Evolutionary conservation across 2,888 invertebrate species (phyloP).

Genomic region (Acronicta psi): DNA sequence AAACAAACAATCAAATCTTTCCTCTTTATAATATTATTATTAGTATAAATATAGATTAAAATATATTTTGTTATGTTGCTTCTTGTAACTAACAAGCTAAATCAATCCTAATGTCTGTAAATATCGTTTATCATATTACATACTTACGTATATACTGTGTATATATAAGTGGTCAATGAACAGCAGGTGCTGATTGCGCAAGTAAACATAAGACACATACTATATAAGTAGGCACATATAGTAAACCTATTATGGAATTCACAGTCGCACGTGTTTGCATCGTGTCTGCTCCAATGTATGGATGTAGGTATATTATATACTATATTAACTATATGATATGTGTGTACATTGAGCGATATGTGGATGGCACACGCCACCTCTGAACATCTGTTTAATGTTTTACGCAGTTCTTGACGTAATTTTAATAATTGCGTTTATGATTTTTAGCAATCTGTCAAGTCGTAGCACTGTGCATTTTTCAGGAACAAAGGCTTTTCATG

Average conservation of each 20-base stretch:
- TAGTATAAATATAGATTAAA: no score
- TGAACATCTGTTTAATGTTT: conserved; percentile 43
- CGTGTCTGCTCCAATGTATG: conserved; percentile 57
- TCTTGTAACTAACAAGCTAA: conserved; percentile 18
- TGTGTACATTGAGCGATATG: conserved; percentile 12
- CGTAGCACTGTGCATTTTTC: conserved; percentile 8
- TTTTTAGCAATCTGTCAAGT: conserved; percentile 39
- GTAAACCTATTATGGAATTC: conserved; percentile 35
- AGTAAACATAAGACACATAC: conserved; percentile 51
- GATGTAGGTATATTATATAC: conserved; percentile 15
- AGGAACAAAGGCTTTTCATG: conserved; percentile 20
- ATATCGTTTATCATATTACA: conserved; percentile 11
- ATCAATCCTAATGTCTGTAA: conserved; percentile 16
- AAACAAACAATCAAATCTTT: no score
- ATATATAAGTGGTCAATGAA: conserved; percentile 54
- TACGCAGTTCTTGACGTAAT: conserved; percentile 38
- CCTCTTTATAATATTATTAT: no score
- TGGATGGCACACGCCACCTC: conserved; percentile 32
- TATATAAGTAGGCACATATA: conserved; percentile 31
- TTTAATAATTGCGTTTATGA: conserved; percentile 43
- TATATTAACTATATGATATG: neutral
- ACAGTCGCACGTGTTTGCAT: conserved; percentile 58
- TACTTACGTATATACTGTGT: conserved; percentile 7
- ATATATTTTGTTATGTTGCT: no score
- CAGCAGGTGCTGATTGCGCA: conserved; percentile 45